phyloP scores from a whole-genome alignment of 2,888 invertebrate genomes.

The Anorthoa munda region DNA sequence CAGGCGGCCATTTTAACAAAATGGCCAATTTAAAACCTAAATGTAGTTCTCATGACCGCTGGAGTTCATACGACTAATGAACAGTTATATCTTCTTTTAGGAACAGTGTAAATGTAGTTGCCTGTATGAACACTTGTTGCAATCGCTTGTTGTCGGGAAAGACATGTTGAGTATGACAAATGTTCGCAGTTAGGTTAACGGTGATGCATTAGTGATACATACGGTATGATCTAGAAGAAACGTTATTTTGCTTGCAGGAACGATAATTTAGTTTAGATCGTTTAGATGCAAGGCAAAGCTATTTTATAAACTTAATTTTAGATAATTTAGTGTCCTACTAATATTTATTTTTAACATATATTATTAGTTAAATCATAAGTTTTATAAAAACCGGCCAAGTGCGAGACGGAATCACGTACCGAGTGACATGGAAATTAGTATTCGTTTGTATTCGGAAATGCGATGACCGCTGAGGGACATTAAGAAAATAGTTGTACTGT shows the following conservation, averaged over 20 bases:
- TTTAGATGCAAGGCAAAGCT: neutral
- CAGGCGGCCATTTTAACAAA: neutral
- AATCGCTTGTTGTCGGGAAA: conserved; percentile 1
- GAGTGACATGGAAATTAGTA: too few relatives aligned
- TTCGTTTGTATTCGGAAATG: too few relatives aligned
- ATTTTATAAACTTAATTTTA: too few relatives aligned
- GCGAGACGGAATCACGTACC: too few relatives aligned
- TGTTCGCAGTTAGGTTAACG: conserved; percentile 12
- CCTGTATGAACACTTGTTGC: conserved; percentile 29
- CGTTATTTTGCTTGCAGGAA: neutral
- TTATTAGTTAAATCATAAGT: too few relatives aligned
- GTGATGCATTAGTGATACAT: conserved; percentile 2
- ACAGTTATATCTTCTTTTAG: neutral
- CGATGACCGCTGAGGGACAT: too few relatives aligned
- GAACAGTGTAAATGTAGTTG: neutral
- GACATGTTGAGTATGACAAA: conserved; percentile 29
- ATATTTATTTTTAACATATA: too few relatives aligned
- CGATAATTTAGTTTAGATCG: too few relatives aligned
- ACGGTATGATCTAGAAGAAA: too few relatives aligned
- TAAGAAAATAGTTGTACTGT: too few relatives aligned
- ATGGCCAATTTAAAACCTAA: conserved; percentile 3
- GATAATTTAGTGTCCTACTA: too few relatives aligned
- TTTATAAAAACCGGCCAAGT: too few relatives aligned
- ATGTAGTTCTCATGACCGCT: neutral
- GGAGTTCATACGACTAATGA: neutral